phyloP scores from a whole-genome alignment of 1,140 invertebrate genomes.

The Drosophila azteca region DNA sequence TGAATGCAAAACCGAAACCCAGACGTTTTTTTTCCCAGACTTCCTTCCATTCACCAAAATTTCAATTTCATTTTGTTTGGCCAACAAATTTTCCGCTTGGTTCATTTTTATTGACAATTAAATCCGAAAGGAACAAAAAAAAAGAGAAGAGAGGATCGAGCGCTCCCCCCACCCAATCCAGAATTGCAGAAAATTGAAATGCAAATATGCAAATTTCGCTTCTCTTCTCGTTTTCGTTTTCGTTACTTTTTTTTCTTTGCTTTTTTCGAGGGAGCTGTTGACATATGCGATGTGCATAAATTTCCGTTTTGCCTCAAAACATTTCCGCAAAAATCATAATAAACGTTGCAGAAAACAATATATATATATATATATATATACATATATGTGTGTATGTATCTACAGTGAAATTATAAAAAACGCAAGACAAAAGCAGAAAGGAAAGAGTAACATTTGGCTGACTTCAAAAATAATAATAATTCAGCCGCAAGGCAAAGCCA shows the following conservation, averaged over 20 bases:
- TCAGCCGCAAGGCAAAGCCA: constrained; percentile 69
- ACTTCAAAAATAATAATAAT: constrained; percentile 70
- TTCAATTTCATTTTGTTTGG: constrained; percentile 81
- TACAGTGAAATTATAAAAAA: constrained; percentile 50
- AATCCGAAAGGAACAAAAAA: constrained; percentile 55
- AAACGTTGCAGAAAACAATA: constrained; percentile 68
- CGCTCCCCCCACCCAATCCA: constrained; percentile 28
- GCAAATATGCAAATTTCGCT: constrained; percentile 78
- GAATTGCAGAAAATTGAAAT: constrained; percentile 67
- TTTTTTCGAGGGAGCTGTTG: constrained; percentile 55
- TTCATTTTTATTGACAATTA: constrained; percentile 83
- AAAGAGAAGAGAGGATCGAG: constrained; percentile 19
- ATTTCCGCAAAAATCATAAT: constrained; percentile 78
- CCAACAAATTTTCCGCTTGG: constrained; percentile 83
- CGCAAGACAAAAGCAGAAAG: constrained; percentile 23
- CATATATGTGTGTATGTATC: not conserved
- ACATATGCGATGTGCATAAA: constrained; percentile 80
- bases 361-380: constrained; percentile 6
- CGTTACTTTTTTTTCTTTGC: constrained; percentile 19
- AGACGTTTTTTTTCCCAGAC: constrained; percentile 27
- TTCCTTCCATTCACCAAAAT: constrained; percentile 45
- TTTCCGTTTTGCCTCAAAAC: constrained; percentile 70
- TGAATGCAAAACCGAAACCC: not conserved
- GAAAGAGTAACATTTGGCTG: constrained; percentile 56
- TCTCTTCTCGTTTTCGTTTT: constrained; percentile 13